Conservation (phyloP, 2,113 vertebrate genomes). For the Apeltes quadracus region DNA sequence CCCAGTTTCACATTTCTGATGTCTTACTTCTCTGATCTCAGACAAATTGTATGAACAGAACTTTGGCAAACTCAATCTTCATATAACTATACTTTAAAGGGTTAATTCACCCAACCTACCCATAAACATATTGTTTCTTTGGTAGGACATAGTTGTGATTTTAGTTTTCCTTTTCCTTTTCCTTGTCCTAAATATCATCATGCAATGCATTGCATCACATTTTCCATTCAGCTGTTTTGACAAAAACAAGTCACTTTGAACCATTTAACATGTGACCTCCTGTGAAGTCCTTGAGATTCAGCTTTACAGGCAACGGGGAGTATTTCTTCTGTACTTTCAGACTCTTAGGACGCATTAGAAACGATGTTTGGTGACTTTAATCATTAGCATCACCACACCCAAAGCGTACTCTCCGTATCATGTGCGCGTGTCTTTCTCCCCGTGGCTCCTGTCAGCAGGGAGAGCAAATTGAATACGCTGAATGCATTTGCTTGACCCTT, state of each 20-base stretch:
- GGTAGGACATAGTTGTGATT: not conserved
- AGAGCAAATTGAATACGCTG: slow-evolving; percentile 60
- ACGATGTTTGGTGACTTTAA: not conserved
- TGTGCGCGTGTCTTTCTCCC: not conserved
- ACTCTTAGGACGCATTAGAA: not conserved
- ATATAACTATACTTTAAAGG: not conserved
- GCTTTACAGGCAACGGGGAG: not conserved
- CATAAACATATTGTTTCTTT: not conserved
- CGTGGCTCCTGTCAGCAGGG: slow-evolving; percentile 8
- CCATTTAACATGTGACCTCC: not conserved
- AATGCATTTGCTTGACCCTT: slow-evolving; percentile 60
- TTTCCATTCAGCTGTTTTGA: not conserved
- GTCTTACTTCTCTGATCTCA: slow-evolving; percentile 15
- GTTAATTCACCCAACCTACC: not conserved
- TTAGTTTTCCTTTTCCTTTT: not conserved
- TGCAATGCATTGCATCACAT: not conserved
- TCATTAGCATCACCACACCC: not conserved
- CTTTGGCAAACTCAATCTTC: not conserved
- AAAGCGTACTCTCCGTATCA: slow-evolving; percentile 7
- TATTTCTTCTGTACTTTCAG: not conserved
- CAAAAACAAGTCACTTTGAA: not conserved
- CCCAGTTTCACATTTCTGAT: slow-evolving; percentile 44
- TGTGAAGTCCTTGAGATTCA: not conserved
- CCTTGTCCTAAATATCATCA: not conserved
- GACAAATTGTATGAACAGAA: not conserved